phyloP scores from a whole-genome alignment of 92 coral and sea anemone genomes.

The Paragorgia papillata region DNA sequence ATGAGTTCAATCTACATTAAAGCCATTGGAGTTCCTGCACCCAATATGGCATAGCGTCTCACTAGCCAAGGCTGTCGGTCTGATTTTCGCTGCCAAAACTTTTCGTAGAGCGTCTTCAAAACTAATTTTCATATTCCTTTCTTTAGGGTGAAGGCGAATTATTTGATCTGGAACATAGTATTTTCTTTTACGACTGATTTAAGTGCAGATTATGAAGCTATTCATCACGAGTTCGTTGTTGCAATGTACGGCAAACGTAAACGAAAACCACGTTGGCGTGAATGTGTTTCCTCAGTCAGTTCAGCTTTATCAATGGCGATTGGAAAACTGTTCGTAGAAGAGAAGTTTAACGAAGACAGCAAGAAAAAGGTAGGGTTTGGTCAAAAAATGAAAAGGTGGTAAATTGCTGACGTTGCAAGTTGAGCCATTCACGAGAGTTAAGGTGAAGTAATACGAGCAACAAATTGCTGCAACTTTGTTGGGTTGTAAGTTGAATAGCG shows the following conservation, averaged over 20 bases:
- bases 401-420: not conserved
- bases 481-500: no score
- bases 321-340: slow-evolving; percentile 62
- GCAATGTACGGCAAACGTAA: slow-evolving; percentile 65
- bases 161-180: slow-evolving; percentile 22
- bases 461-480: no score
- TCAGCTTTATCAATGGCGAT: slow-evolving; percentile 70
- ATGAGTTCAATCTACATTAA: no score
- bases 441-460: no score
- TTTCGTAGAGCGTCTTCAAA: no score
- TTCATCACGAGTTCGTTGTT: slow-evolving; percentile 33
- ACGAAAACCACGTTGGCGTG: slow-evolving; percentile 65
- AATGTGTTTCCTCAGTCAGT: slow-evolving; percentile 77
- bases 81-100: no score
- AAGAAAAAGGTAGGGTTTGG: slow-evolving; percentile 27
- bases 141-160: slow-evolving; percentile 23
- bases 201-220: slow-evolving; percentile 6
- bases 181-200: not conserved
- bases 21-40: no score
- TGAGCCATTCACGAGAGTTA: no score
- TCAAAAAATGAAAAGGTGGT: not conserved
- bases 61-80: no score
- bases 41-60: no score
- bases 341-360: slow-evolving; percentile 64
- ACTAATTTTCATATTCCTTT: no score